Percentiles rank a stretch among this genome's conserved stretches.
Conservation (phyloP, 2,888 invertebrate species). For the Lordiphosa andalusiaca region DNA sequence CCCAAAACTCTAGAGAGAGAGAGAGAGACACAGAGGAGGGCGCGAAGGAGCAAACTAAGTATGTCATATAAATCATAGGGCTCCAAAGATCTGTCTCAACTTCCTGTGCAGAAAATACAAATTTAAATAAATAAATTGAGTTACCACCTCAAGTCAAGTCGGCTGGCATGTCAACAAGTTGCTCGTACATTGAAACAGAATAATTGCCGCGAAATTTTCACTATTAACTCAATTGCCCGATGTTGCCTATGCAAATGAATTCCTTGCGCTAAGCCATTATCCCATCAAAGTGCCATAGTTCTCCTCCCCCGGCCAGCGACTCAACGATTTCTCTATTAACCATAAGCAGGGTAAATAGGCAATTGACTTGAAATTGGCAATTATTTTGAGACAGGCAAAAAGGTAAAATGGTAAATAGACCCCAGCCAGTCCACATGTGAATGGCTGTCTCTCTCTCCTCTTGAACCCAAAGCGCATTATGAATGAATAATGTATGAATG, state of each 20-base stretch:
- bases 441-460: conserved; percentile 29
- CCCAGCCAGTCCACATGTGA: conserved; percentile 54
- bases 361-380: conserved; percentile 76
- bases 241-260: conserved; percentile 61
- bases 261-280: conserved; percentile 24
- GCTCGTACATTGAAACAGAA: not conserved
- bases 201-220: conserved; percentile 49
- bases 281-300: conserved; percentile 22
- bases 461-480: conserved; percentile 55
- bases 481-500: conserved; percentile 78
- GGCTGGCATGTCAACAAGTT: conserved; percentile 60
- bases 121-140: conserved; percentile 80
- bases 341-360: conserved; percentile 74
- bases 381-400: conserved; percentile 53
- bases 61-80: conserved; percentile 77
- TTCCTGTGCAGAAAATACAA: conserved; percentile 52
- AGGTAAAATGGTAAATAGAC: conserved; percentile 35
- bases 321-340: conserved; percentile 74
- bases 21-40: too few species aligned
- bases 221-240: conserved; percentile 63
- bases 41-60: conserved; percentile 20
- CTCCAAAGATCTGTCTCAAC: conserved; percentile 29
- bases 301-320: conserved; percentile 28
- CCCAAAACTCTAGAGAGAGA: conserved; percentile 27
- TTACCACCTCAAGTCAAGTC: conserved; percentile 71